Evolutionary conservation across 2,797 vertebrate species (phyloP).

Genomic region (Merluccius polli): DNA sequence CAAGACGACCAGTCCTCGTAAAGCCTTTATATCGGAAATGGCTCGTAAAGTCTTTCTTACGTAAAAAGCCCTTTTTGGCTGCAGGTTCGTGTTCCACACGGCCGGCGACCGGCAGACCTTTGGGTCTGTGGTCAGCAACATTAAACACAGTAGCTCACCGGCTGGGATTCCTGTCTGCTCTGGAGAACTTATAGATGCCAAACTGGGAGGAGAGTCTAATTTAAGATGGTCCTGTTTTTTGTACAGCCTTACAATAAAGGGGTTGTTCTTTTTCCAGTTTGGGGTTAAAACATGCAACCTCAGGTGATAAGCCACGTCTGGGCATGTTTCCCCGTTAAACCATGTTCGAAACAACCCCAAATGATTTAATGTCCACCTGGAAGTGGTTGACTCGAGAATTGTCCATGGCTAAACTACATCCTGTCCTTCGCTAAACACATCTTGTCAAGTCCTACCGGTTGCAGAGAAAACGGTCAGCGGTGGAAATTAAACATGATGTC

Average conservation of each 20-base stretch:
- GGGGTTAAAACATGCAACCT: background rate
- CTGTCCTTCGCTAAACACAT: conserved; percentile 11
- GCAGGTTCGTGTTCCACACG: background rate
- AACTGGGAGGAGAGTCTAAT: background rate
- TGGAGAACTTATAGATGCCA: background rate
- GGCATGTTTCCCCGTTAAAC: background rate
- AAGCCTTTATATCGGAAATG: background rate
- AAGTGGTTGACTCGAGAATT: background rate
- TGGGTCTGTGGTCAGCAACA: background rate
- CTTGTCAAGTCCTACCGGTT: conserved; percentile 24
- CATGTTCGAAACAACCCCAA: background rate
- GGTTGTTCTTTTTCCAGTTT: background rate
- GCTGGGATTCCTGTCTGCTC: background rate
- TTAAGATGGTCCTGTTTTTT: background rate
- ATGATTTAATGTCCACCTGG: background rate
- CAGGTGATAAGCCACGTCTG: background rate
- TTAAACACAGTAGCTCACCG: background rate
- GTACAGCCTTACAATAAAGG: background rate
- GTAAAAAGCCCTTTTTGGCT: background rate
- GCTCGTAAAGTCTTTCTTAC: background rate
- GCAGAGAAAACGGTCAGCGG: conserved; percentile 31
- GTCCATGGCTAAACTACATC: background rate
- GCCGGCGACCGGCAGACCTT: background rate
- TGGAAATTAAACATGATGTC: conserved; percentile 31
- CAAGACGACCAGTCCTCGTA: background rate